Base-by-base conservation (phyloP, 2,888 invertebrate genomes). In the Caenorhabditis virilis region DNA sequence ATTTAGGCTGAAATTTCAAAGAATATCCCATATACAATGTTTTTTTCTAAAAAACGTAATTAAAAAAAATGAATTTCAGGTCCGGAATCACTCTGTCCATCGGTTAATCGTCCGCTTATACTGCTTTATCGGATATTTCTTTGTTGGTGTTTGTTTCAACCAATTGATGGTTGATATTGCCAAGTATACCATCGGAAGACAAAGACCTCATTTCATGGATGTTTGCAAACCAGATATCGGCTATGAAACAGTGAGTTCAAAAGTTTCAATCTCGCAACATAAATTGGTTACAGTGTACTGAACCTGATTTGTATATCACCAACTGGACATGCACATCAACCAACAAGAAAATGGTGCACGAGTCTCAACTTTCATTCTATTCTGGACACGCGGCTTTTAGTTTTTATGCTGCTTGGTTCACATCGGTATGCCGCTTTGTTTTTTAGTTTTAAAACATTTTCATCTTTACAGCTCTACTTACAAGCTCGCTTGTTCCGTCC, bases 171-270 rank as follows among this genome's bases (percentile, higher is more conserved):
- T 94, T 4, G 95, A 97, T 84, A 88, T 94, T 69, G 92, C 91
- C 70, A 95, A 97, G 86, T 95, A 93, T 84, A 89, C 91, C 11
- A 89, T 95, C 69, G 97, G 97, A 36, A 88, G 95, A 54, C 86
- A 95, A 73, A 87, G 97, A 74, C 97, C 97, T 27, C 95, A 98
- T 86, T 98, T 97, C 86, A 89, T 93, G 83, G 88, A 88, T 74
- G 90, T 95, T 0, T 98, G 97, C 83, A 86, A 88, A 54, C 95
- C 95, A 30, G 57, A 66, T 43, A 50, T 64, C 5, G 78, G 81
- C 15, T 78, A 75, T 48, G 18, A 46, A 2, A 63, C 45, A 20
- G 67, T 67, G 13, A 45, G 51, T 41, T 36, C 36, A 11, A 16
- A 36, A 11, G 9, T n/a, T 7, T 11, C 7, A 38, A 38, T 20